Percentiles rank a stretch among this genome's conserved stretches.
Evolutionary conservation across 2,888 invertebrate genomes (phyloP).

Genomic region (Euplexia lucipara): DNA sequence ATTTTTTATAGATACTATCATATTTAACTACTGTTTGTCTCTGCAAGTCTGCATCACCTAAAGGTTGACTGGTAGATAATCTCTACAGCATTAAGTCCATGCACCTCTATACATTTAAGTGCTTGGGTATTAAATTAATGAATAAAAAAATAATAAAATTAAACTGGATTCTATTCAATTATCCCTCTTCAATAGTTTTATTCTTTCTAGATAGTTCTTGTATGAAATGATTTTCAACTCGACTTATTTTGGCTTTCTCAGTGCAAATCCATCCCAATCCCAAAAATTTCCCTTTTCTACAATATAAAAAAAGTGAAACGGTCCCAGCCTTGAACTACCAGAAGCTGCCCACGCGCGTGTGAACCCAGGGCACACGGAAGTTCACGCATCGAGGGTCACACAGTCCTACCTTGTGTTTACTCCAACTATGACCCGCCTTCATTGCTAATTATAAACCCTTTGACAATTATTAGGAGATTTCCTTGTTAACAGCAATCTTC

Average conservation of each 20-base stretch:
- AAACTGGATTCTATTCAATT: too few relatives aligned
- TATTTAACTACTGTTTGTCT: too few relatives aligned
- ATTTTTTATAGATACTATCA: too few relatives aligned
- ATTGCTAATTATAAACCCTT: conserved; percentile 56
- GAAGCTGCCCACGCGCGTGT: conserved; percentile 60
- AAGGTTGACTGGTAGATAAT: too few relatives aligned
- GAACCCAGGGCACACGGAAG: conserved; percentile 75
- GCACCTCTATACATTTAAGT: too few relatives aligned
- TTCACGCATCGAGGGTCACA: conserved; percentile 62
- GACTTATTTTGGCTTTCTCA: neutral
- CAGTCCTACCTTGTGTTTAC: conserved; percentile 54
- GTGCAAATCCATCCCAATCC: neutral
- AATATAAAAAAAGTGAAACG: conserved; percentile 52
- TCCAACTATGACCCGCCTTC: conserved; percentile 32
- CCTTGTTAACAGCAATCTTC: conserved; percentile 30
- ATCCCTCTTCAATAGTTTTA: too few relatives aligned
- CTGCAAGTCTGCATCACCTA: too few relatives aligned
- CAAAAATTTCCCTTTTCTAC: neutral
- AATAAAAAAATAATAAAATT: too few relatives aligned
- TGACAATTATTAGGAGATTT: conserved; percentile 62
- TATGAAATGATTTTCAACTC: too few relatives aligned
- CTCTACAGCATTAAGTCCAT: too few relatives aligned
- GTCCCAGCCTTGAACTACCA: conserved; percentile 56
- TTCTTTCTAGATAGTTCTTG: too few relatives aligned
- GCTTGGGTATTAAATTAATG: too few relatives aligned